Evolutionary conservation across 2,888 invertebrate species (phyloP).

Genomic region (Drosophila neotestacea): DNA sequence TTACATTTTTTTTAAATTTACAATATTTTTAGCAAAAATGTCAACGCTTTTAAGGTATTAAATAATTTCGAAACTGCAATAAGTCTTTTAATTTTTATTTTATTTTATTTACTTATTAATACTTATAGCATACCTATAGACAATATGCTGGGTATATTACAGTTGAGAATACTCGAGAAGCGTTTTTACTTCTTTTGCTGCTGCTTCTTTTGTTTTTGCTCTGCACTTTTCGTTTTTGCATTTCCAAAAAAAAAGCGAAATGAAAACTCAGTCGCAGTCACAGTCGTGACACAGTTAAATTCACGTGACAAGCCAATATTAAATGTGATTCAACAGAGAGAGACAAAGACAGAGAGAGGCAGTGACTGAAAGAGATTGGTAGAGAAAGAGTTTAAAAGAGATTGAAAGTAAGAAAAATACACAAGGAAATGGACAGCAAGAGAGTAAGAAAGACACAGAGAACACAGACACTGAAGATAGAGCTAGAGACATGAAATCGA

Average conservation of each 20-base stretch:
- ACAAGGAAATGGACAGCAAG: neutral
- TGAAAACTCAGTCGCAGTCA: conserved; percentile 50
- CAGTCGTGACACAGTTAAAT: conserved; percentile 71
- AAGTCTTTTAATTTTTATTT: no score
- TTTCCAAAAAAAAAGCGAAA: conserved; percentile 38
- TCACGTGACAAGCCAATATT: conserved; percentile 80
- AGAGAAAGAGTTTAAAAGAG: neutral
- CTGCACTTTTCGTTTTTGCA: conserved; percentile 34
- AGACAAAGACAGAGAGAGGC: conserved; percentile 2
- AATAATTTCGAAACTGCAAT: no score
- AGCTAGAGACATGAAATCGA: conserved; percentile 57
- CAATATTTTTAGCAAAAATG: no score
- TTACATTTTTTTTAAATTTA: no score
- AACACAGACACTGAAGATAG: neutral
- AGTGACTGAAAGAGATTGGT: neutral
- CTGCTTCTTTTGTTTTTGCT: neutral
- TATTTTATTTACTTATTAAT: no score
- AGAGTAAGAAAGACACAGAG: neutral
- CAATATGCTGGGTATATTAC: neutral
- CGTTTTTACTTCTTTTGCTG: neutral
- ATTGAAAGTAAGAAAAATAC: neutral
- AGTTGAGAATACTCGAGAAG: neutral
- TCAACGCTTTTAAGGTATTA: no score
- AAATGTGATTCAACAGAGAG: conserved; percentile 71
- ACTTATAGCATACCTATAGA: no score